phyloP scores from a whole-genome alignment of 2,797 vertebrate genomes.

The Gobio occitaniae region DNA sequence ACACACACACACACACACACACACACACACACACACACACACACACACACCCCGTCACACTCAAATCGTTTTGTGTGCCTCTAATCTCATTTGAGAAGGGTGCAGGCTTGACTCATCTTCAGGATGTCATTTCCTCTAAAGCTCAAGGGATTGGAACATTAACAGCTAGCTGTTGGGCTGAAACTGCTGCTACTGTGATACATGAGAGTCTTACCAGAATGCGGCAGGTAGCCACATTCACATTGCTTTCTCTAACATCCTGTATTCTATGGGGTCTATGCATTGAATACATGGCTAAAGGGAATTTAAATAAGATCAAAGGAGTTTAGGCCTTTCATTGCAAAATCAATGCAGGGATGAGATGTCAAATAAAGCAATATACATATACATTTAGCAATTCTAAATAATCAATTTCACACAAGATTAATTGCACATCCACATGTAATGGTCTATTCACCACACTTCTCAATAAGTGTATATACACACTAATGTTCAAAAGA shows the following conservation, averaged over 20 bases:
- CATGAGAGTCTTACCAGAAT: neutral
- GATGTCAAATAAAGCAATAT: neutral
- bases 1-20: no score
- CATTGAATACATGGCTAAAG: neutral
- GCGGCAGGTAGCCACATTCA: neutral
- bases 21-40: slow-evolving; percentile 62
- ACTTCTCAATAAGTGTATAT: neutral
- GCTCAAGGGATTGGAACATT: slow-evolving; percentile 4
- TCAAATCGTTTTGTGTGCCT: slow-evolving; percentile 38
- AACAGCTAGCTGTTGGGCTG: slow-evolving; percentile 21
- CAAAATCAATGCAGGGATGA: neutral
- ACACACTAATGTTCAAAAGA: neutral
- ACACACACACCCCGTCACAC: slow-evolving; percentile 25
- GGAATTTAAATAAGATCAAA: slow-evolving; percentile 4
- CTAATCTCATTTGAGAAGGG: slow-evolving; percentile 49
- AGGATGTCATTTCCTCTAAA: slow-evolving; percentile 34
- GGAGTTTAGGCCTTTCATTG: neutral
- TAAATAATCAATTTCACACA: neutral
- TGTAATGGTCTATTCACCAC: neutral
- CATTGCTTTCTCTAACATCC: neutral
- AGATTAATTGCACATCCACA: neutral
- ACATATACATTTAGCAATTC: neutral
- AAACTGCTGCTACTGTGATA: slow-evolving; percentile 11
- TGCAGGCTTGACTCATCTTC: slow-evolving; percentile 26
- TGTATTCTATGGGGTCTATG: neutral